These are phyloP conservation scores for Calcarius ornatus DNA, from an alignment of 2,113 vertebrate species.

Conservation along the genomic window DNA sequence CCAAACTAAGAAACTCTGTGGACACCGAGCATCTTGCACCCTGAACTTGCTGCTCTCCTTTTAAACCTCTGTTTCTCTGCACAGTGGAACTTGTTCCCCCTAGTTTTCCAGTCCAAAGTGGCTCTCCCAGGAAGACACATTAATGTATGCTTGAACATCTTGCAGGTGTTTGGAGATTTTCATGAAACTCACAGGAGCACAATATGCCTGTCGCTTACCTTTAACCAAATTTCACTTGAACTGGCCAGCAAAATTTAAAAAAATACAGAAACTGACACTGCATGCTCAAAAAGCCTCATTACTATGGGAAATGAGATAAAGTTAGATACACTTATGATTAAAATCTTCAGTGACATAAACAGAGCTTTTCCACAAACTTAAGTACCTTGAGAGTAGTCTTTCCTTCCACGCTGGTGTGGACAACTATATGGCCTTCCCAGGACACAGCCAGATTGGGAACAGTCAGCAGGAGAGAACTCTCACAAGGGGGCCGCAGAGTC, in stretches of 20 bases:
- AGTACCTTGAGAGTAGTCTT: conserved; percentile 90
- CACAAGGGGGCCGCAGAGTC: conserved; percentile 86
- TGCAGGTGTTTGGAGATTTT: neutral
- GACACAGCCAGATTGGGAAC: conserved; percentile 89
- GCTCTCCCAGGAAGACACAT: neutral
- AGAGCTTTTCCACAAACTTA: neutral
- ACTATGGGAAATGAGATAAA: neutral
- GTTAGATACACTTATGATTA: neutral
- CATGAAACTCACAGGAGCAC: neutral
- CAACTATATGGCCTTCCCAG: conserved; percentile 90
- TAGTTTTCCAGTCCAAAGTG: neutral
- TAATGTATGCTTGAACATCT: neutral
- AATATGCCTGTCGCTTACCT: neutral
- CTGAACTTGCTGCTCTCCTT: neutral
- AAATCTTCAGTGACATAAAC: neutral
- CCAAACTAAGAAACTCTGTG: neutral
- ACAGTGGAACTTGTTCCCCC: neutral
- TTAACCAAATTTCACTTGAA: neutral
- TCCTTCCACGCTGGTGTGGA: conserved; percentile 89
- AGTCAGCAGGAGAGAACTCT: conserved; percentile 85
- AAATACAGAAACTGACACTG: neutral
- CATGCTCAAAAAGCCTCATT: neutral
- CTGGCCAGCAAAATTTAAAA: neutral
- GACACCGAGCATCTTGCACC: neutral
- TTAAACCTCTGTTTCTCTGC: neutral